Percentiles rank a stretch among this genome's conserved stretches.
phyloP scores from a whole-genome alignment of 2,113 vertebrate species.

The Scartelaos histophorus region DNA sequence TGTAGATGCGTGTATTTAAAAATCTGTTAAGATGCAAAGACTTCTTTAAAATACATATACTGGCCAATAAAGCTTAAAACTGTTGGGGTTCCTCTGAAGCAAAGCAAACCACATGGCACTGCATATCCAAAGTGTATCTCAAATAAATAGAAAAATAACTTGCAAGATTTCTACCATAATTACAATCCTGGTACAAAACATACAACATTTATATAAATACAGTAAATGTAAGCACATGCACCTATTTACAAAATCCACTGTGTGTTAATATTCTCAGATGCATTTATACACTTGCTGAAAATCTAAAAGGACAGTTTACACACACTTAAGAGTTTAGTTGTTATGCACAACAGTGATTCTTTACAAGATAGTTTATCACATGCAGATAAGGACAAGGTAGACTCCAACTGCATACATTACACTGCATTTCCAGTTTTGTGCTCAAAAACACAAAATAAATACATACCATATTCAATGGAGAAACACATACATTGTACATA shows the following conservation, averaged over 20 bases:
- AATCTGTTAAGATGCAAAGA: not conserved
- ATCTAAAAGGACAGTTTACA: constrained; percentile 80
- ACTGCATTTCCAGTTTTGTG: constrained; percentile 41
- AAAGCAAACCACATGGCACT: constrained; percentile 80
- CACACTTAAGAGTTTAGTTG: constrained; percentile 70
- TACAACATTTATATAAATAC: constrained; percentile 74
- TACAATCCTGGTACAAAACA: constrained; percentile 90
- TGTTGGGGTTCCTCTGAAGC: constrained; percentile 26
- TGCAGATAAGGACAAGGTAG: constrained; percentile 50
- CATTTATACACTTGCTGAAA: constrained; percentile 84
- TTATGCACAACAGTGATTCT: constrained; percentile 78
- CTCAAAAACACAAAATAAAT: constrained; percentile 28
- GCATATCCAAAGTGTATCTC: constrained; percentile 61
- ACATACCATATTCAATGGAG: constrained; percentile 25
- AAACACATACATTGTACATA: constrained; percentile 13
- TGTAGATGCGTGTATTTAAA: not conserved
- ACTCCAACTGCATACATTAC: constrained; percentile 47
- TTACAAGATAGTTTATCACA: constrained; percentile 65
- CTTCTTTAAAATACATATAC: not conserved
- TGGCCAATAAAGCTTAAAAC: not conserved
- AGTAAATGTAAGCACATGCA: constrained; percentile 79
- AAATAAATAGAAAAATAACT: constrained; percentile 85
- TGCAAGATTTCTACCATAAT: constrained; percentile 76
- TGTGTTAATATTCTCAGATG: constrained; percentile 63
- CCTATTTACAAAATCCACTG: constrained; percentile 76